Base-by-base conservation (phyloP, 2,888 invertebrate species). In the Himalopsyche tibetana region DNA sequence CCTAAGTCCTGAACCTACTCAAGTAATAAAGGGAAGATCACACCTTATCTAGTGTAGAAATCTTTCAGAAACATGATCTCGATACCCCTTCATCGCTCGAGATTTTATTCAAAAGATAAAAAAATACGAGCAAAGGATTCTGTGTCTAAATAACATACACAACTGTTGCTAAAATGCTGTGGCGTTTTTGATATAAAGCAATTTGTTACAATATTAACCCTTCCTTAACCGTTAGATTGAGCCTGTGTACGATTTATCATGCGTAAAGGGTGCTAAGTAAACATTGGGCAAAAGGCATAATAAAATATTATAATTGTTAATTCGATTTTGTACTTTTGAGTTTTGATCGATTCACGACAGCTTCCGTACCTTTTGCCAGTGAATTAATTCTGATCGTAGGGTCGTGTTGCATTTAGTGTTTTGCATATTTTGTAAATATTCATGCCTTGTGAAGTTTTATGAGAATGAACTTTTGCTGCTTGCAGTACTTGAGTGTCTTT, bases 251-350 rank as follows among this genome's bases (percentile, higher is more conserved):
- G 90, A 91, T 92, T 92, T 92, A 90, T 93, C 93, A 93, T 92
- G 92, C 92, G 92, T 92, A 93, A 93, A 93, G 93, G 93, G 93
- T 93, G 93, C 93, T 93, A 93, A 93, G 93, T 93, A 93, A 93
- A 93, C 93, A 93, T 93, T 93, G 93, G 92, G 84, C 92, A 92
- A 93, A 93, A 87, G 84, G 83, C 82, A 86, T 74, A 81, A 84
- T 86, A 84, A 84, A 74, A 84, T 92, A 93, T 93, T 93, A 93
- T 92, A 92, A 93, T 92, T 91, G 91, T 85, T 85, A 83, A 85
- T 85, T 87, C 84, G 85, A 85, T 87, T 87, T 85, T 79, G 81
- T 80, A 45, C 82, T 69, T 83, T 83, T 51, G 51, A 80, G 85
- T 55, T 82, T 85, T 85, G 85, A 85, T 85, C 83, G 85, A 85